Conservation (phyloP, 2,888 invertebrate genomes). For the Gastracanthus pulcherrimus region DNA sequence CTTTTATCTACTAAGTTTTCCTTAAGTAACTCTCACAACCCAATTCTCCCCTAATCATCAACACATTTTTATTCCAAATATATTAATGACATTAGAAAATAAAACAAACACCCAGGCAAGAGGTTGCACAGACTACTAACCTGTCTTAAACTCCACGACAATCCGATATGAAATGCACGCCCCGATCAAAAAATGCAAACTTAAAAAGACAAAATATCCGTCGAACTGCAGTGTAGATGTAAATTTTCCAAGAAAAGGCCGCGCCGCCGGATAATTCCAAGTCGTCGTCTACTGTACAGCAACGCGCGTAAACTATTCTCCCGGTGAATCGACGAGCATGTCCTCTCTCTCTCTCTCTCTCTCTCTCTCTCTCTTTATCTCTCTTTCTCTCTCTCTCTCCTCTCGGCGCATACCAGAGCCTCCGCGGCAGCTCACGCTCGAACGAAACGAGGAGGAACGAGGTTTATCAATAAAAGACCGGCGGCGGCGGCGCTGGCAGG, state of each 20-base stretch:
- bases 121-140: constrained; percentile 16
- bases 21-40: too few relatives aligned
- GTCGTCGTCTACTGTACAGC: not conserved
- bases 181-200: not conserved
- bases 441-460: constrained; percentile 17
- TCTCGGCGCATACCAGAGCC: constrained; percentile 25
- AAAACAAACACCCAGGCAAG: not conserved
- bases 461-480: constrained; percentile 40
- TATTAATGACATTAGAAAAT: not conserved
- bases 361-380: not conserved
- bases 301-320: not conserved
- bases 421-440: not conserved
- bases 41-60: too few relatives aligned
- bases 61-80: not conserved
- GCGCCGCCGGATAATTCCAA: not conserved
- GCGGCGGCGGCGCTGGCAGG: not conserved
- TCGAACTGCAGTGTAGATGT: not conserved
- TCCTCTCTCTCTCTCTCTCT: not conserved
- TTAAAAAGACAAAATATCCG: not conserved
- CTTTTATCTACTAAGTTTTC: too few relatives aligned
- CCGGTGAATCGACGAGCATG: too few relatives aligned
- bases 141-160: not conserved
- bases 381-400: not conserved
- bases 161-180: not conserved
- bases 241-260: constrained; percentile 41